Evolutionary conservation across 2,888 invertebrate genomes (phyloP).

Genomic region (Scaptomyza polygonia): DNA sequence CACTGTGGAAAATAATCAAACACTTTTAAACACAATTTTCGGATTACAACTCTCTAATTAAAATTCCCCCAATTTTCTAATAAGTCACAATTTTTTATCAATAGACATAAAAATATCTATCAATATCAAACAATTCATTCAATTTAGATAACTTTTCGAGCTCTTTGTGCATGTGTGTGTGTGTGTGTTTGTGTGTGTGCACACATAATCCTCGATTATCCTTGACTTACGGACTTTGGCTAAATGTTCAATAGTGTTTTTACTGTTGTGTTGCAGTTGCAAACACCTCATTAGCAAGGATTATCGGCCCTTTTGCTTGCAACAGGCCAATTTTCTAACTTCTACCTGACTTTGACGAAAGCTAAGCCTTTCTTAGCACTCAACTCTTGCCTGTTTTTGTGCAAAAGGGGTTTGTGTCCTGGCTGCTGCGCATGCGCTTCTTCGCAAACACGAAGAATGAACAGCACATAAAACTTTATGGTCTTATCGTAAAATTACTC

Average conservation of each 20-base stretch:
- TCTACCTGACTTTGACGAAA: conserved; percentile 68
- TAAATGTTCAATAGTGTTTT: conserved; percentile 21
- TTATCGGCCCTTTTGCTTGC: conserved; percentile 49
- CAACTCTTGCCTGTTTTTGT: conserved; percentile 64
- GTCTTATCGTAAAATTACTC: conserved; percentile 53
- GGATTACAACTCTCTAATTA: too few species aligned
- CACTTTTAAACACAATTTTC: too few species aligned
- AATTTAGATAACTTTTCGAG: conserved; percentile 10
- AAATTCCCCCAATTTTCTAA: too few species aligned
- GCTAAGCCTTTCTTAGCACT: conserved; percentile 72
- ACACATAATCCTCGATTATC: conserved; percentile 66
- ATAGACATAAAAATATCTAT: too few species aligned
- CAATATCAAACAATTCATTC: conserved; percentile 38
- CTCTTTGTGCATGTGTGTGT: conserved; percentile 4
- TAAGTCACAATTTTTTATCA: too few species aligned
- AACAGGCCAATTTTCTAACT: neutral
- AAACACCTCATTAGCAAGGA: conserved; percentile 79
- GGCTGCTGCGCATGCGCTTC: conserved; percentile 65
- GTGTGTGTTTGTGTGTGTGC: conserved; percentile 1
- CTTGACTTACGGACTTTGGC: conserved; percentile 81
- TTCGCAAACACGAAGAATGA: conserved; percentile 56
- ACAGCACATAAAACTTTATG: conserved; percentile 73
- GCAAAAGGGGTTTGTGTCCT: conserved; percentile 68
- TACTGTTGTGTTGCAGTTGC: conserved; percentile 28
- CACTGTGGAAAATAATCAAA: too few species aligned